A percentile compares a stretch with the other conserved stretches of the same genome.
Evolutionary conservation across 2,888 invertebrate genomes (phyloP).

Genomic region (Torymus texanus): DNA sequence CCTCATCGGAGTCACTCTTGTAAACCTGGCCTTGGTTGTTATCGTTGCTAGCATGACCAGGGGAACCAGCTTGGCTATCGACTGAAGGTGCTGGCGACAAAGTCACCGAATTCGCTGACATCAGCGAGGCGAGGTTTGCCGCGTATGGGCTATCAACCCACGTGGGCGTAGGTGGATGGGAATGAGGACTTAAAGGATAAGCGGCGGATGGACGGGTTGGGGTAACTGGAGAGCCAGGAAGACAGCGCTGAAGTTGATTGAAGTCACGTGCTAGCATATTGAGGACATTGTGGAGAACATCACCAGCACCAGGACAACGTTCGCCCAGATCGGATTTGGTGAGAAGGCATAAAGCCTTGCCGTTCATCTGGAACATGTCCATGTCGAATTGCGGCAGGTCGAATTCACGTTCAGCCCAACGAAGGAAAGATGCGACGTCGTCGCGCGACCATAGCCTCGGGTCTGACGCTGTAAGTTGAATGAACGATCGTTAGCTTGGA

Average conservation of each 20-base stretch:
- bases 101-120: slow-evolving; percentile 90
- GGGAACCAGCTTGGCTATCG: slow-evolving; percentile 90
- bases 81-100: slow-evolving; percentile 93
- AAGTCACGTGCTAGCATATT: slow-evolving; percentile 90
- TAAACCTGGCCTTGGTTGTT: slow-evolving; percentile 76
- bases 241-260: slow-evolving; percentile 85
- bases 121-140: slow-evolving; percentile 83
- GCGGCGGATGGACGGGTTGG: slow-evolving; percentile 84
- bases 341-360: slow-evolving; percentile 94
- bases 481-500: neutral
- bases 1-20: slow-evolving; percentile 86
- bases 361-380: slow-evolving; percentile 97
- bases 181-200: slow-evolving; percentile 88
- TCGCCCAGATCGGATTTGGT: slow-evolving; percentile 93
- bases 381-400: slow-evolving; percentile 93
- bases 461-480: slow-evolving; percentile 81
- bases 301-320: slow-evolving; percentile 94
- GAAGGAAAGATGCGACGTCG: slow-evolving; percentile 90
- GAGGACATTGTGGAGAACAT: slow-evolving; percentile 94
- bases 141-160: slow-evolving; percentile 80
- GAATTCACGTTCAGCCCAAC: slow-evolving; percentile 94
- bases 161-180: slow-evolving; percentile 87
- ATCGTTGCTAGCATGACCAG: slow-evolving; percentile 85
- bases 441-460: slow-evolving; percentile 93
- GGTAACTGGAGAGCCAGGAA: slow-evolving; percentile 88